Evolutionary conservation across 2,797 vertebrate genomes (phyloP).

Genomic region (Hippopotamyrus pictus): DNA sequence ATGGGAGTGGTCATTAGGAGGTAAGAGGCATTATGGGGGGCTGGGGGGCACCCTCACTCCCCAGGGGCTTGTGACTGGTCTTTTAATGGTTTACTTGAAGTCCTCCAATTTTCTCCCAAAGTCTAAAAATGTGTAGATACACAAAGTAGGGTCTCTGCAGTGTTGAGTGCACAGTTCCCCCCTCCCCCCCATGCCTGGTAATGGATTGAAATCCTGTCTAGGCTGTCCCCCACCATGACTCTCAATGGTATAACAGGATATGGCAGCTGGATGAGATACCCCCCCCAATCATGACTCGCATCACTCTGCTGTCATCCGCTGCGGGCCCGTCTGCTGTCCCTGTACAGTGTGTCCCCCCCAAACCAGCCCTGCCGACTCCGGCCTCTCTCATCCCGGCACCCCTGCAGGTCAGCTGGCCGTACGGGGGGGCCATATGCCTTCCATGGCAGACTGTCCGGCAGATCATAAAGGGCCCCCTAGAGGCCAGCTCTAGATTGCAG

Average conservation of each 20-base stretch:
- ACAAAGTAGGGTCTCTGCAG: background rate
- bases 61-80: background rate
- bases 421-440: background rate
- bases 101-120: background rate
- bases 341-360: background rate
- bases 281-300: too few species aligned
- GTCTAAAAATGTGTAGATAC: background rate
- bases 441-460: background rate
- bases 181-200: background rate
- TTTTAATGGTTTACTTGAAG: background rate
- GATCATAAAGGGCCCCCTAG: background rate
- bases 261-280: too few species aligned
- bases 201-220: background rate
- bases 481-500: background rate
- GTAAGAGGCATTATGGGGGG: background rate
- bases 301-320: background rate
- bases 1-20: background rate
- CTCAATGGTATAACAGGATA: too few species aligned
- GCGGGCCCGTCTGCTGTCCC: background rate
- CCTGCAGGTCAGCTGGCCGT: background rate
- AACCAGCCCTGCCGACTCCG: background rate
- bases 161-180: background rate
- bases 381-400: background rate
- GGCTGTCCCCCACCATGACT: background rate
- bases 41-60: background rate